These are phyloP conservation scores for Brachionus calyciflorus DNA, from an alignment of 1,140 invertebrate genomes.

Conservation along the genomic window DNA sequence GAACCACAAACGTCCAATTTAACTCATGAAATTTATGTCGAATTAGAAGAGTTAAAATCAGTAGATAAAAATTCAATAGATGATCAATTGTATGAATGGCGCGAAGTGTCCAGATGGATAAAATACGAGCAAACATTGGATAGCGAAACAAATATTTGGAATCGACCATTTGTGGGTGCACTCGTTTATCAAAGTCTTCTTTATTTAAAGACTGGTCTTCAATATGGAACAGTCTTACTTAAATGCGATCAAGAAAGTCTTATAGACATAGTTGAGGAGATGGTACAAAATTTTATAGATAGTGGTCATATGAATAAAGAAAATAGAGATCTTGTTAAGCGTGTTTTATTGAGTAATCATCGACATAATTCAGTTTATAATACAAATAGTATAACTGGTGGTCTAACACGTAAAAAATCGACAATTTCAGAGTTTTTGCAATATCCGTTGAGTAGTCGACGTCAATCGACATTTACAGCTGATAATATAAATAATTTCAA, in stretches of 20 bases:
- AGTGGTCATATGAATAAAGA: slow-evolving; percentile 44
- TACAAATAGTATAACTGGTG: neutral
- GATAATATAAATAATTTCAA: neutral
- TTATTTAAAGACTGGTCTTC: slow-evolving; percentile 31
- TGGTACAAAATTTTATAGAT: slow-evolving; percentile 28
- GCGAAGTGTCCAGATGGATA: slow-evolving; percentile 43
- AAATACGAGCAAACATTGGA: slow-evolving; percentile 43
- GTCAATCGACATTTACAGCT: slow-evolving; percentile 19
- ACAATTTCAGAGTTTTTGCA: slow-evolving; percentile 45
- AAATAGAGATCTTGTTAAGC: slow-evolving; percentile 1
- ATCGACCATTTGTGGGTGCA: slow-evolving; percentile 16
- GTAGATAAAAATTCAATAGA: neutral
- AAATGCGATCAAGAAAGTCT: slow-evolving; percentile 33
- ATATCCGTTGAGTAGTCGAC: neutral
- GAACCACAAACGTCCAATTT: neutral
- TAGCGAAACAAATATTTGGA: slow-evolving; percentile 36
- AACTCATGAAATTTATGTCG: slow-evolving; percentile 30
- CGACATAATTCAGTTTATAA: slow-evolving; percentile 14
- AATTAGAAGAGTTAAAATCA: slow-evolving; percentile 18
- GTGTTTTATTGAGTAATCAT: slow-evolving; percentile 18
- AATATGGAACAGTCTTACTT: slow-evolving; percentile 37
- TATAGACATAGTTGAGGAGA: slow-evolving; percentile 17
- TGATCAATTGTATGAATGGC: slow-evolving; percentile 33
- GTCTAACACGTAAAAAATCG: slow-evolving; percentile 25
- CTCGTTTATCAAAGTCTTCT: slow-evolving; percentile 27